Base-by-base conservation (phyloP, 2,888 invertebrate species). In the Cosmopolites sordidus region DNA sequence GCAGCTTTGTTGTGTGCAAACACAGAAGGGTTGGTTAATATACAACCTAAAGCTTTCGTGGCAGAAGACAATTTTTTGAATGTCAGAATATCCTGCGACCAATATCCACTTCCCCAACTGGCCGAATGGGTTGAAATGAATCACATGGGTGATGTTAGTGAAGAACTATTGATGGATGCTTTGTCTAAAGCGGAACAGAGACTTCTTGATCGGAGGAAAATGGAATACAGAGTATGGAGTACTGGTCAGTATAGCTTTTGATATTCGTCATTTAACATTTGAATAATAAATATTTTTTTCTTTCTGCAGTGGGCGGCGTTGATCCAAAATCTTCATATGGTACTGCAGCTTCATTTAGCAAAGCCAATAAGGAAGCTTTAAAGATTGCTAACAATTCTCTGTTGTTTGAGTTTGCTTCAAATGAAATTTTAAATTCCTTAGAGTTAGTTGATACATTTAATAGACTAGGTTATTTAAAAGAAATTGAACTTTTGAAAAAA, bases 31-130 rank as follows among this genome's bases (percentile, higher is more conserved):
- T 75, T 92, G 5, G 73, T 75, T 8, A 82, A 80, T 52, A 82
- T 92, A n/a, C 93, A 93, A 69, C 89, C 92, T 0, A 89, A 84
- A 69, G 88, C 88, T 0, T 91, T 93, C 66, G 84, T 93, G 17
- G 84, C 86, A 59, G 86, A 88, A 65, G 92, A 94, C 73, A 85
- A 88, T 17, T 93, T 86, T 70, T 75, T 93, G 83, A 89, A 88
- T 68, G 84, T 85, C 9, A 79, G 81, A 0, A 82, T 91, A 61
- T 80, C 82, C 43, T 92, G 91, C 68, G 80, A 83, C 8, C 88
- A 89, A 66, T 83, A 89, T 65, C 78, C 76, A 1, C 75, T 80
- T 1, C 76, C 90, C 1, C 84, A 87, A 57, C 68, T 90, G 2
- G 73, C 79, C 0, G 81, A 86, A 0, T 92, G 91, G 91, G 75